phyloP scores from a whole-genome alignment of 2,888 invertebrate species.

The Caenorhabditis angaria region DNA sequence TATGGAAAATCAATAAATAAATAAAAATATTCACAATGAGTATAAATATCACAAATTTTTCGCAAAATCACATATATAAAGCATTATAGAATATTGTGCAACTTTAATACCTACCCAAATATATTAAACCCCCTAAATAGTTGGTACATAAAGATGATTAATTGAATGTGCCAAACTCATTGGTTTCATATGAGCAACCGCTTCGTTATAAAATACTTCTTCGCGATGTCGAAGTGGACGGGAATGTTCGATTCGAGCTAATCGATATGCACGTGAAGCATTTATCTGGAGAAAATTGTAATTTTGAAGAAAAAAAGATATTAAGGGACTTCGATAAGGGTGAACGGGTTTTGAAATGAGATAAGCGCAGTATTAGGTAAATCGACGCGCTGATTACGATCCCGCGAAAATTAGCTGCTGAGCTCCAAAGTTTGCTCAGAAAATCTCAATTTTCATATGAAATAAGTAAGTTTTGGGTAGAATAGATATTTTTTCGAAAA shows the following conservation, averaged over 20 bases:
- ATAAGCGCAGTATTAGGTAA: too few relatives aligned
- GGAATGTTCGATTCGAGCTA: constrained; percentile 54
- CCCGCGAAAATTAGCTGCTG: too few relatives aligned
- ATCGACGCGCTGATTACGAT: too few relatives aligned
- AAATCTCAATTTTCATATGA: too few relatives aligned
- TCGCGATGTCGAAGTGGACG: constrained; percentile 63
- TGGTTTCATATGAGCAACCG: constrained; percentile 52
- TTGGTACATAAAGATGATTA: constrained; percentile 51
- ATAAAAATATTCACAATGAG: background rate
- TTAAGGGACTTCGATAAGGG: background rate
- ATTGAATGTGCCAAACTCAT: constrained; percentile 56
- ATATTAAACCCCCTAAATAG: constrained; percentile 21
- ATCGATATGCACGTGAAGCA: constrained; percentile 55
- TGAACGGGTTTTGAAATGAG: background rate
- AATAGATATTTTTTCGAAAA: too few relatives aligned
- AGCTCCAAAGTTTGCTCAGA: too few relatives aligned
- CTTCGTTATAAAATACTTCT: constrained; percentile 64
- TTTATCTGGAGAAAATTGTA: constrained; percentile 43
- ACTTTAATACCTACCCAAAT: background rate
- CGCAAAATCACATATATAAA: background rate
- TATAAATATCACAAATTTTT: background rate
- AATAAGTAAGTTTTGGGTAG: too few relatives aligned
- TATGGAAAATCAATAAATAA: constrained; percentile 12
- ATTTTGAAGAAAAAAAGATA: background rate
- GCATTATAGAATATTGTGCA: constrained; percentile 1